Evolutionary conservation across 2,888 invertebrate species (phyloP).

Genomic region (Cyclophora punctaria): DNA sequence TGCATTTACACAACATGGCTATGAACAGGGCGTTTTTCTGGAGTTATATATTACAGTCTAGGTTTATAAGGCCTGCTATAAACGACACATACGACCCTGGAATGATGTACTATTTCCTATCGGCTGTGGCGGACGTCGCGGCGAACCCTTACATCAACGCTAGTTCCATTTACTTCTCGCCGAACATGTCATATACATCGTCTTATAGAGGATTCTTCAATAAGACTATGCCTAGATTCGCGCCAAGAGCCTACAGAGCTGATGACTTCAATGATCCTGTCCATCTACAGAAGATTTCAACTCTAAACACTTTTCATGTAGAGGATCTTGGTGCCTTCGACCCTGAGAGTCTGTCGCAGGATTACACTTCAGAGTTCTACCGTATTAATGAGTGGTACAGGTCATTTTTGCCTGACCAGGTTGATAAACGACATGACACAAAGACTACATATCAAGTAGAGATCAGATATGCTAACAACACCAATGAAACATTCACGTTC

Average conservation of each 20-base stretch:
- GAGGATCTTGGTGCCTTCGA: constrained; percentile 91
- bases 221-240: constrained; percentile 94
- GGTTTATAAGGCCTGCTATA: constrained; percentile 91
- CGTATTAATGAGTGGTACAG: constrained; percentile 96
- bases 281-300: constrained; percentile 93
- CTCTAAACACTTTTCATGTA: constrained; percentile 92
- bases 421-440: constrained; percentile 88
- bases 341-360: constrained; percentile 84
- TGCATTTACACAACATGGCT: constrained; percentile 98
- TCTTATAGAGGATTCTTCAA: constrained; percentile 97
- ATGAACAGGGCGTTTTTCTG: constrained; percentile 95
- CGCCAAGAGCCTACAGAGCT: constrained; percentile 91
- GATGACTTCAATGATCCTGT: constrained; percentile 98
- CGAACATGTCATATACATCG: constrained; percentile 94
- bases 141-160: constrained; percentile 94
- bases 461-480: constrained; percentile 94
- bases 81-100: constrained; percentile 97
- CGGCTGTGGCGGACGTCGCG: constrained; percentile 95
- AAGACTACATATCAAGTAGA: constrained; percentile 96
- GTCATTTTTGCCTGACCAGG: constrained; percentile 92
- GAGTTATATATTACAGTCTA: constrained; percentile 93
- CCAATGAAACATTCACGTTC: constrained; percentile 96
- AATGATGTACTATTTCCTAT: constrained; percentile 97
- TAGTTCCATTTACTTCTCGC: constrained; percentile 94
- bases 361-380: constrained; percentile 94